Conservation (phyloP, 2,113 vertebrate species). For the Leptodactylus fuscus region DNA sequence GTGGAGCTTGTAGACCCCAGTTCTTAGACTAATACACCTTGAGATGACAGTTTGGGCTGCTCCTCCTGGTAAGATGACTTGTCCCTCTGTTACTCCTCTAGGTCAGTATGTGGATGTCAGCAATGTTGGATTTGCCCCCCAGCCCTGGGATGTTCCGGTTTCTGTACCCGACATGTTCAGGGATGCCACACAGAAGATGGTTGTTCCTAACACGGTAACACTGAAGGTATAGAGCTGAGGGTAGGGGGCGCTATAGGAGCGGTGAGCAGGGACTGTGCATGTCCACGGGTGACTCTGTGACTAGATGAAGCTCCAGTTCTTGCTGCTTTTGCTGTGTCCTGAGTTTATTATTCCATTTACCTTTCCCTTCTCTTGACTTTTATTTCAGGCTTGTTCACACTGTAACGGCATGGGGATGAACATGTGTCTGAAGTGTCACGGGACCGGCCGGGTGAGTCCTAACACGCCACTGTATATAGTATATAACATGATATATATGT, state of each 20-base stretch:
- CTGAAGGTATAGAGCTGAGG: slow-evolving; percentile 68
- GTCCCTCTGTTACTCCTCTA: slow-evolving; percentile 50
- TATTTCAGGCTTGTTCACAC: slow-evolving; percentile 72
- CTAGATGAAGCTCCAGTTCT: too few relatives aligned
- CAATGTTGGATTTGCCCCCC: slow-evolving; percentile 64
- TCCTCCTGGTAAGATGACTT: background rate
- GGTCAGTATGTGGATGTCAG: slow-evolving; percentile 72
- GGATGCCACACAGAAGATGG: slow-evolving; percentile 66
- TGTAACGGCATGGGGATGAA: slow-evolving; percentile 73
- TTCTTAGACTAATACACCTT: background rate
- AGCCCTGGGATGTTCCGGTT: slow-evolving; percentile 75
- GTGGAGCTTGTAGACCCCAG: too few relatives aligned
- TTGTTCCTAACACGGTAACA: slow-evolving; percentile 76
- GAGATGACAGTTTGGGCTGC: background rate
- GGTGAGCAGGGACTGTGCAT: too few relatives aligned
- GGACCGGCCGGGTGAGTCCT: slow-evolving; percentile 75
- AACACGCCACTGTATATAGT: background rate
- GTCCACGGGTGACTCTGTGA: too few relatives aligned
- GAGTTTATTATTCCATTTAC: too few relatives aligned
- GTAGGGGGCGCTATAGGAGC: background rate
- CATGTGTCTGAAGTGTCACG: slow-evolving; percentile 73
- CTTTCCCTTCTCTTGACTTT: background rate
- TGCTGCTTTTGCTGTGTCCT: too few relatives aligned
- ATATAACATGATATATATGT: too few relatives aligned
- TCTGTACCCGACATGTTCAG: slow-evolving; percentile 70